These are phyloP conservation scores for Leiothrix lutea DNA, from an alignment of 2,113 vertebrate genomes.

Conservation along the genomic window DNA sequence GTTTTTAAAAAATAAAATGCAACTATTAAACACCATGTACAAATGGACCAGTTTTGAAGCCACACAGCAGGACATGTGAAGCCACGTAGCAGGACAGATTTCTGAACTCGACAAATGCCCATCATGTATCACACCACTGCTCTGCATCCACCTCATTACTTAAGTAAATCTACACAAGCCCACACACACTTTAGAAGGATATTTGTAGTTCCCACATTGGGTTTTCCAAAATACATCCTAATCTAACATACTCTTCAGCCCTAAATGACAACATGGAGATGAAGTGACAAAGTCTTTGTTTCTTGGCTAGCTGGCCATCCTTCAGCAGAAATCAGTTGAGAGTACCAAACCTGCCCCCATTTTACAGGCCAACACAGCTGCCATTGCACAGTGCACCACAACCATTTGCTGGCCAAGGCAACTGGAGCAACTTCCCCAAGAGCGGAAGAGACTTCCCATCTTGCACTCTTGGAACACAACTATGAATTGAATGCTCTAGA, in stretches of 20 bases:
- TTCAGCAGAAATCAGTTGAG: not conserved
- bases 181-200: accelerated
- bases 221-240: not conserved
- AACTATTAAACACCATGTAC: not conserved
- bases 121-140: accelerated
- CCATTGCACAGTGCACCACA: accelerated
- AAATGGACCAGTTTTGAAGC: not conserved
- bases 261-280: not conserved
- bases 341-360: not conserved
- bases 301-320: not conserved
- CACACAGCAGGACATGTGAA: accelerated
- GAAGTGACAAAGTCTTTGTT: not conserved
- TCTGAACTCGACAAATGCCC: not conserved
- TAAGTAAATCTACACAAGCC: not conserved
- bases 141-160: not conserved
- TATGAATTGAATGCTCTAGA: not conserved
- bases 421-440: not conserved
- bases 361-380: not conserved
- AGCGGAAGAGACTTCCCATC: not conserved
- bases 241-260: not conserved
- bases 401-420: not conserved
- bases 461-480: not conserved
- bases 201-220: not conserved
- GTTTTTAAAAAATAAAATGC: not conserved
- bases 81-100: accelerated